Evolutionary conservation across 2,113 vertebrate genomes (phyloP).

Genomic region (Bucco capensis): DNA sequence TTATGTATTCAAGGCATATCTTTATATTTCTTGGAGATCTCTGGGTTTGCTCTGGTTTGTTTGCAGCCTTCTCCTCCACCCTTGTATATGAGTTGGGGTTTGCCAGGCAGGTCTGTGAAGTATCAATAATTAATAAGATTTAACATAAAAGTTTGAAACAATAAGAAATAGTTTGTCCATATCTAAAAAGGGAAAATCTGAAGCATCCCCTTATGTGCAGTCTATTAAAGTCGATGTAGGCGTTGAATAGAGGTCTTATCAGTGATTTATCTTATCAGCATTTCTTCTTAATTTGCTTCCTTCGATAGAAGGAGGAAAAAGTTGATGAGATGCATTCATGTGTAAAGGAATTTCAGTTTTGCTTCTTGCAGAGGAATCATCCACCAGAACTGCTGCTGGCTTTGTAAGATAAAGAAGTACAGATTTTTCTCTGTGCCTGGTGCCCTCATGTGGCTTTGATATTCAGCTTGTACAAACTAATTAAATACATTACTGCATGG

Average conservation of each 20-base stretch:
- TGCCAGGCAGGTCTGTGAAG: neutral
- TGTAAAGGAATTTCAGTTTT: neutral
- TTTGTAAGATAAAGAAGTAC: neutral
- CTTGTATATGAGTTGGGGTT: neutral
- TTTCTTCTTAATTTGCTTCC: neutral
- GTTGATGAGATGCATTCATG: neutral
- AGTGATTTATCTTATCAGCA: neutral
- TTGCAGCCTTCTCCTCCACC: neutral
- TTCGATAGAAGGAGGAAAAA: neutral
- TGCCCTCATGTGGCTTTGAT: slow-evolving; percentile 67
- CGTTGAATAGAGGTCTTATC: neutral
- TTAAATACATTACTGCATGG: neutral
- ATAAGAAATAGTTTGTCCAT: neutral
- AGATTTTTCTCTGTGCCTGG: slow-evolving; percentile 55
- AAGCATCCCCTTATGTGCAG: neutral
- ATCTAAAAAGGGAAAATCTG: neutral
- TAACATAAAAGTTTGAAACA: neutral
- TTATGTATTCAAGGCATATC: neutral
- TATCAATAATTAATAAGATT: neutral
- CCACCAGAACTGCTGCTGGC: neutral
- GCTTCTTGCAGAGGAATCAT: neutral
- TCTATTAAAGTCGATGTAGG: neutral
- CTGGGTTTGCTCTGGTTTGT: neutral
- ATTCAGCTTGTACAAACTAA: slow-evolving; percentile 19
- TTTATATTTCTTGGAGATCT: neutral